Evolutionary conservation across 2,797 vertebrate species (phyloP).

Genomic region (Sebastiscus tertius): DNA sequence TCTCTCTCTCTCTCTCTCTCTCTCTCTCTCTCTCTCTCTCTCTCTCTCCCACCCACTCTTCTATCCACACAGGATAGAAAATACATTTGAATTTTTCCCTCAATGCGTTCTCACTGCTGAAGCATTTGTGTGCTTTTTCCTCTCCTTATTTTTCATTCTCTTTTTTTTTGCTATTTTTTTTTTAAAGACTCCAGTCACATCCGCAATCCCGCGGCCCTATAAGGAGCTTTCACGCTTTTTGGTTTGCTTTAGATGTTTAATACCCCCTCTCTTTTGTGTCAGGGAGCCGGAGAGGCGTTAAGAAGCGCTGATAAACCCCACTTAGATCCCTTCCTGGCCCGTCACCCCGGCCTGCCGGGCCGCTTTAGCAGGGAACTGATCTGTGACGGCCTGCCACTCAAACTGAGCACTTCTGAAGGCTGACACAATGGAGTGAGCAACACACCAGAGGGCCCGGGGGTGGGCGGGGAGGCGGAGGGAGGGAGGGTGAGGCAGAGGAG

Average conservation of each 20-base stretch:
- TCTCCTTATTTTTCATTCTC: conserved; percentile 35
- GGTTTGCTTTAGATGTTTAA: conserved; percentile 99
- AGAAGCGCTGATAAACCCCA: conserved; percentile 99
- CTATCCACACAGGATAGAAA: conserved; percentile 52
- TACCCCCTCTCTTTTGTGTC: conserved; percentile 99
- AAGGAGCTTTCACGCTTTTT: conserved; percentile 99
- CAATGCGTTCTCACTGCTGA: conserved; percentile 52
- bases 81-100: conserved; percentile 51
- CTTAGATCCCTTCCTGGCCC: conserved; percentile 99
- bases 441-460: conserved; percentile 79
- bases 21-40: not conserved
- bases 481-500: conserved; percentile 50
- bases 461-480: conserved; percentile 27
- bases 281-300: conserved; percentile 98
- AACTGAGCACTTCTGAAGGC: conserved; percentile 98
- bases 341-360: conserved; percentile 97
- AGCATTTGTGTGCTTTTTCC: conserved; percentile 54
- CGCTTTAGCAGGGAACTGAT: conserved; percentile 99
- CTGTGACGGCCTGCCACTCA: conserved; percentile 99
- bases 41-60: conserved; percentile 34
- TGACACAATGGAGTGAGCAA: conserved; percentile 97
- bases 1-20: conserved; percentile 9
- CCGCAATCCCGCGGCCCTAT: conserved; percentile 95
- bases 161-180: conserved; percentile 69
- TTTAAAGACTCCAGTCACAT: conserved; percentile 99